These are phyloP conservation scores for Drosophila melanogaster DNA, from an alignment of 1,140 invertebrate species.

Conservation along the genomic window DNA sequence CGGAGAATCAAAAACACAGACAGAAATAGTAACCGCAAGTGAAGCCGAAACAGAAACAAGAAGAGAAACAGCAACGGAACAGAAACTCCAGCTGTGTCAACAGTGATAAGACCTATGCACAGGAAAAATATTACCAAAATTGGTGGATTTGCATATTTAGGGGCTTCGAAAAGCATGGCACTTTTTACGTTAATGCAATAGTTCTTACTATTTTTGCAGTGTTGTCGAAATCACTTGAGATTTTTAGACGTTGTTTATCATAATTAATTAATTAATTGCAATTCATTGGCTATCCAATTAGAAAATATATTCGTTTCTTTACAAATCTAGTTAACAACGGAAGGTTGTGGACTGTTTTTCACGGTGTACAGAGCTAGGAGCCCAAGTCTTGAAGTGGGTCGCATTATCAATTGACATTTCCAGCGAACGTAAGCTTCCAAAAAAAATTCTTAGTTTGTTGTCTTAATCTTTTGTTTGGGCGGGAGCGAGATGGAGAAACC, in stretches of 20 bases:
- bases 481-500: conserved; percentile 11
- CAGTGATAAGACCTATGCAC: conserved; percentile 41
- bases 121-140: conserved; percentile 6
- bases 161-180: no score
- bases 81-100: conserved; percentile 74
- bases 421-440: conserved; percentile 41
- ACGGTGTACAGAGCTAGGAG: conserved; percentile 29
- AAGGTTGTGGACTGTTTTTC: conserved; percentile 1
- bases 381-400: conserved; percentile 36
- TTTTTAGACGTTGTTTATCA: neutral
- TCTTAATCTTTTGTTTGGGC: conserved; percentile 78
- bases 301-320: no score
- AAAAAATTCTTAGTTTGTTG: conserved; percentile 66
- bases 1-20: conserved; percentile 57
- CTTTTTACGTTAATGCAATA: neutral
- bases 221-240: neutral
- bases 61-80: conserved; percentile 30
- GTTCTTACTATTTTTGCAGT: neutral
- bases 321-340: no score
- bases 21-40: conserved; percentile 32
- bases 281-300: no score
- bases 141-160: neutral
- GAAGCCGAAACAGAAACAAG: conserved; percentile 36
- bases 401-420: conserved; percentile 66
- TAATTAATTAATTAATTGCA: no score